Evolutionary conservation across 1,140 invertebrate species (phyloP), one percentile per base, ranked within the genome.

Genomic region (Euura saliciscinereae): DNA sequence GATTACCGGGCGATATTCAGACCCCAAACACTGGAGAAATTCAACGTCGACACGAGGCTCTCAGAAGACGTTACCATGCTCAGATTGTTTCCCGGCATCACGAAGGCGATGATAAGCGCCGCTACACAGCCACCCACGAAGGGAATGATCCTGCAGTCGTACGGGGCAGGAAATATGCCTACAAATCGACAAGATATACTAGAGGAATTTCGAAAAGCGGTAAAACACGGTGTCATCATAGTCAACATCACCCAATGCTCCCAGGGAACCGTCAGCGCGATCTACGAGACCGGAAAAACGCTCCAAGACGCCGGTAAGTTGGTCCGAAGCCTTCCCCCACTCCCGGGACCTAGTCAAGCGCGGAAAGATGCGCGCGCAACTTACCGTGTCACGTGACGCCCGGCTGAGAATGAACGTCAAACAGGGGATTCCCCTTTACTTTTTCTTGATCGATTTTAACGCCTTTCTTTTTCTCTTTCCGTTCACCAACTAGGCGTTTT

Each of bases 191-290:
- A 88, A n/a, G 97, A 98, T 77, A 87, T 99, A 1, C 84, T 98
- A 1, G 86, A 91, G 0, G 94, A 93, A 75, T 85, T 99, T 2
- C 85, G 90, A 51, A 87, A 89, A 1, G 97, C 98, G 0, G 89
- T 92, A 1, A 86, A 92, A 43, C 88, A 94, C 44, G 97, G 96
- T 1, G 91, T 98, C 0, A 92, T 99, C 8, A 93, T 99, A 46
- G 90, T 99, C 1, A 99, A 99, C 84, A 96, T 95, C 64, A 97
- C 97, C 0, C 97, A 99, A 83, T 99, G 98, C 79, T 84, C 88
- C 2, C 92, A 91, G 71, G 94, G 97, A 77, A 84, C 91, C 13
- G 97, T 98, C 8, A 88, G 89, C 1, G 86, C 90, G 8, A 88
- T 92, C 0, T 99, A 99, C 82, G 94, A 96, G 79, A 94, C 96